Evolutionary conservation across 2,797 vertebrate species (phyloP).

Genomic region (Eidolon dupreanum): DNA sequence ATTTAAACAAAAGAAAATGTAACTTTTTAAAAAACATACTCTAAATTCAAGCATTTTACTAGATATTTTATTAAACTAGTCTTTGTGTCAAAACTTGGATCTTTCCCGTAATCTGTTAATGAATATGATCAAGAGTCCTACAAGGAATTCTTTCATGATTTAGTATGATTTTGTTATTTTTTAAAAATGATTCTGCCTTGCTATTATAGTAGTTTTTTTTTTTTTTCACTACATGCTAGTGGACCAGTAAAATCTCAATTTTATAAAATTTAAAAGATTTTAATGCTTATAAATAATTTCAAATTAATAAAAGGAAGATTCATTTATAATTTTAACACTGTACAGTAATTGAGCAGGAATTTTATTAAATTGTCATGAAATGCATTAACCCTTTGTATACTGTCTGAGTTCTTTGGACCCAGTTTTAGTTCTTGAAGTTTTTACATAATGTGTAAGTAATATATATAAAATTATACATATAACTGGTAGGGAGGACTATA

Average conservation of each 20-base stretch:
- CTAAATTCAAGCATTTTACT: not conserved
- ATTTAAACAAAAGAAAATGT: not conserved
- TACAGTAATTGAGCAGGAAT: not conserved
- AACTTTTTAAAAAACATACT: not conserved
- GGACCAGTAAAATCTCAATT: not conserved
- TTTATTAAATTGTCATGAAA: constrained; percentile 22
- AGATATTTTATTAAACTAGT: not conserved
- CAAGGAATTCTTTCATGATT: not conserved
- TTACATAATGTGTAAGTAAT: not conserved
- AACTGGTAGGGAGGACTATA: not conserved
- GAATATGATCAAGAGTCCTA: not conserved
- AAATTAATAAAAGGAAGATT: not conserved
- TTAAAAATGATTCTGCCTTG: not conserved
- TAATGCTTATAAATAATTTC: constrained; percentile 14
- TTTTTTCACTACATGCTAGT: not conserved
- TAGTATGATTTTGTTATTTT: constrained; percentile 13
- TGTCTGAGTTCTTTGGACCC: not conserved
- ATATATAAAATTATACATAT: too few relatives aligned
- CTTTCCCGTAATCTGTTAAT: not conserved
- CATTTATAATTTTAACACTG: not conserved
- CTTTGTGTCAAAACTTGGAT: not conserved
- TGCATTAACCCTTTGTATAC: not conserved
- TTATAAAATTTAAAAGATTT: constrained; percentile 1
- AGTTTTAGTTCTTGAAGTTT: not conserved
- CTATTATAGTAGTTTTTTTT: not conserved